phyloP scores from a whole-genome alignment of 64 coral and sea anemone species.

The Hydrozoanthus tunicans region DNA sequence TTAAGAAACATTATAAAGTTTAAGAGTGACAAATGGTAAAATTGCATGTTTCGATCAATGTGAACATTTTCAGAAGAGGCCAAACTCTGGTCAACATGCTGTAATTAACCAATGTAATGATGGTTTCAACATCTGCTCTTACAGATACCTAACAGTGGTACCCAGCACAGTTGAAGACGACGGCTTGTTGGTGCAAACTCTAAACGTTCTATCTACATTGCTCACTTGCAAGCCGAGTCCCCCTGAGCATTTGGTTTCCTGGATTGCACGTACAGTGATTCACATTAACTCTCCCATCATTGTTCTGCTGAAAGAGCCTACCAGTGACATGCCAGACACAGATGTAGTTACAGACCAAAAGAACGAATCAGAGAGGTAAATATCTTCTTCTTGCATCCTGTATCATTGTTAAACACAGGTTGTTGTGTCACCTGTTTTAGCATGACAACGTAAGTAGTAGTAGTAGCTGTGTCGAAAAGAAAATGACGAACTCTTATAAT shows the following conservation, averaged over 20 bases:
- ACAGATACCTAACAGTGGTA: conserved; percentile 85
- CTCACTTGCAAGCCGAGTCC: conserved; percentile 54
- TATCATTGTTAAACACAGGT: too few relatives aligned
- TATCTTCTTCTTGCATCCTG: not conserved
- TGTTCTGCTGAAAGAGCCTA: conserved; percentile 57
- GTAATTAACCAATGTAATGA: not conserved
- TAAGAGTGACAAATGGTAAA: too few relatives aligned
- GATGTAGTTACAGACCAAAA: conserved; percentile 51
- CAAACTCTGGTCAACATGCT: too few relatives aligned
- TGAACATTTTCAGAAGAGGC: too few relatives aligned
- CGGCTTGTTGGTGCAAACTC: conserved; percentile 59
- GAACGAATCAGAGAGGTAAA: conserved; percentile 76
- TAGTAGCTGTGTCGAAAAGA: too few relatives aligned
- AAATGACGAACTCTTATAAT: too few relatives aligned
- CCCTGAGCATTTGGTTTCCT: conserved; percentile 74
- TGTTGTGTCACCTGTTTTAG: too few relatives aligned
- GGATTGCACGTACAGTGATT: conserved; percentile 81
- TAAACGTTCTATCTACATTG: conserved; percentile 67
- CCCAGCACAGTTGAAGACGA: conserved; percentile 91
- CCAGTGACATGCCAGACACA: conserved; percentile 22
- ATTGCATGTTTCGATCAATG: too few relatives aligned
- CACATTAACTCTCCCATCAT: conserved; percentile 64
- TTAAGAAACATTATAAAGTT: too few relatives aligned
- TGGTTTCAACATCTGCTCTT: not conserved
- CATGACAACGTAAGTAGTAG: too few relatives aligned